Percentiles rank a stretch among this genome's conserved stretches.
Evolutionary conservation across 2,113 vertebrate species (phyloP).

Genomic region (Himantopus leucocephalus): DNA sequence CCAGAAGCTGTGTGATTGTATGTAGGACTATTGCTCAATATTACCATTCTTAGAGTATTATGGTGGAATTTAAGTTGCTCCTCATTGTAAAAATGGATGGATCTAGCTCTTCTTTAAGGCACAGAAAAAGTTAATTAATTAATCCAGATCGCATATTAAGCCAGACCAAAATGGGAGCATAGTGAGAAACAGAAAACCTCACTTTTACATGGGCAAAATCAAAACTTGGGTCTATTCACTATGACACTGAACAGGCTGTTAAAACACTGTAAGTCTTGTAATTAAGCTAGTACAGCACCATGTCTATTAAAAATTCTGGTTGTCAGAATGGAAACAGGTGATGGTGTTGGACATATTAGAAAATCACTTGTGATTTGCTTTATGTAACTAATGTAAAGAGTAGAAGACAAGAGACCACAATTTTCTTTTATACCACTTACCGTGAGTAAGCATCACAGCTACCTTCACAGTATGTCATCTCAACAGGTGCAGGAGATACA

Average conservation of each 20-base stretch:
- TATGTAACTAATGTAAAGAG: neutral
- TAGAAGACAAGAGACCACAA: neutral
- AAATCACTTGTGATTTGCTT: neutral
- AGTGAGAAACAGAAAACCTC: neutral
- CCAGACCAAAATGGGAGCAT: neutral
- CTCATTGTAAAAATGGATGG: neutral
- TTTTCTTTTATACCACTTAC: slow-evolving; percentile 42
- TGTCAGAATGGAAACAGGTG: neutral
- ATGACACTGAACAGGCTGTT: neutral
- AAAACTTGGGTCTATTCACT: neutral
- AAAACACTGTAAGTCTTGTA: neutral
- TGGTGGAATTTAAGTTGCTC: neutral
- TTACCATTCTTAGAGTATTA: neutral
- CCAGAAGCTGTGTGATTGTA: neutral
- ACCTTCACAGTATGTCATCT: slow-evolving; percentile 70
- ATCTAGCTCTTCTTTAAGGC: neutral
- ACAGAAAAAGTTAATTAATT: neutral
- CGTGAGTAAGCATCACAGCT: slow-evolving; percentile 65
- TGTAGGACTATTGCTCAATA: neutral
- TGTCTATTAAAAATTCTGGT: neutral
- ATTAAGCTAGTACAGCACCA: neutral
- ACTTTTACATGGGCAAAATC: neutral
- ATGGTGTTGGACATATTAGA: neutral
- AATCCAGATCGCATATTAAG: neutral
- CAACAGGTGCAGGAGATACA: slow-evolving; percentile 50